These are phyloP conservation scores for Cyprinus carpio DNA, from an alignment of 2,113 vertebrate species.

Conservation along the genomic window DNA sequence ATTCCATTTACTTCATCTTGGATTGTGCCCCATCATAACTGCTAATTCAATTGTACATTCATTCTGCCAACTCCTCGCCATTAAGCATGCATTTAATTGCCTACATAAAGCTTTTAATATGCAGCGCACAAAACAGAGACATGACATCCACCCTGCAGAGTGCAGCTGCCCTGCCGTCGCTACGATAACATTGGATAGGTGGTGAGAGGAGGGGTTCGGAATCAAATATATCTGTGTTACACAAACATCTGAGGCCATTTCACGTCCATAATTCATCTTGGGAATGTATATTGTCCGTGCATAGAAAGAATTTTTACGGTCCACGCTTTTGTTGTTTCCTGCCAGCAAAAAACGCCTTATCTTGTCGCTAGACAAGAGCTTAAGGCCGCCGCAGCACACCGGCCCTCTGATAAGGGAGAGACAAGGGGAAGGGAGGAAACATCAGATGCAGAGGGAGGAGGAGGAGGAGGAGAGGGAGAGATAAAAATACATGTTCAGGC, in stretches of 20 bases:
- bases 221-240: constrained; percentile 90
- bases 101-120: constrained; percentile 98
- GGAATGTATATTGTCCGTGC: constrained; percentile 55
- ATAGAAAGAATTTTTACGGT: constrained; percentile 81
- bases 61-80: constrained; percentile 92
- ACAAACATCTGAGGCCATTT: constrained; percentile 84
- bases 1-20: constrained; percentile 97
- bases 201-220: not conserved
- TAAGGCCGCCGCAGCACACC: constrained; percentile 82
- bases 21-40: constrained; percentile 90
- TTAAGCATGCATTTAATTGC: constrained; percentile 98
- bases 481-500: constrained; percentile 79
- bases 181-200: constrained; percentile 76
- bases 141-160: constrained; percentile 77
- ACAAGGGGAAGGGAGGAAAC: constrained; percentile 59
- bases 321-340: constrained; percentile 78
- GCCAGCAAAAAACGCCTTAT: constrained; percentile 84
- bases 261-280: constrained; percentile 74
- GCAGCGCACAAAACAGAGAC: constrained; percentile 86
- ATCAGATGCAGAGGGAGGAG: constrained; percentile 57
- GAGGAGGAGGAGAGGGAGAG: constrained; percentile 45
- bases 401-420: constrained; percentile 81
- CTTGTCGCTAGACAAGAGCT: constrained; percentile 82
- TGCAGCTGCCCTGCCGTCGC: constrained; percentile 87
- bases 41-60: constrained; percentile 95